Percentiles rank a stretch among this genome's conserved stretches.
phyloP scores from a whole-genome alignment of 2,113 vertebrate species.

The Halcyon malimbica region DNA sequence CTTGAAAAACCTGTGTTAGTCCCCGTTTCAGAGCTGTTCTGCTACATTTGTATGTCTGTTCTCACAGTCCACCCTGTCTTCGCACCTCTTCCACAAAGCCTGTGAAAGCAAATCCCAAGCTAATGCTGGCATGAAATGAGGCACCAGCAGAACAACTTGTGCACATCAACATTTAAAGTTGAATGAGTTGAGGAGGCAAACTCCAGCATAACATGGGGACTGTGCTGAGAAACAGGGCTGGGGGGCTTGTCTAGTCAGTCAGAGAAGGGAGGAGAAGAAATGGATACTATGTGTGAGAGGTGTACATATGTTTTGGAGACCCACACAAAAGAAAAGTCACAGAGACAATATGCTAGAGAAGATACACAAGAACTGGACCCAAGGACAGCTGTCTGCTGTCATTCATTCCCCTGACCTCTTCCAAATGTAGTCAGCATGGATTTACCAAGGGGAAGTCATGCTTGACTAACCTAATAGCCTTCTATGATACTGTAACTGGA shows the following conservation, averaged over 20 bases:
- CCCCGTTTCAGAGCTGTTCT: not conserved
- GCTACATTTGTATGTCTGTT: not conserved
- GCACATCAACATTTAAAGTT: rapidly evolving
- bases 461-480: no score
- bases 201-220: rapidly evolving
- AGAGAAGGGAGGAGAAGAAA: not conserved
- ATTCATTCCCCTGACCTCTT: not conserved
- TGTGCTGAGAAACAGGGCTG: not conserved
- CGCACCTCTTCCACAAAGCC: not conserved
- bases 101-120: not conserved
- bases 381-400: not conserved
- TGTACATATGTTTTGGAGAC: not conserved
- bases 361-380: not conserved
- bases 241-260: not conserved
- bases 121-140: rapidly evolving
- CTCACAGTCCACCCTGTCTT: not conserved
- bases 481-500: no score
- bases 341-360: not conserved
- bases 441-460: no score
- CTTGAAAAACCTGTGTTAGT: not conserved
- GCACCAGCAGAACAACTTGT: not conserved
- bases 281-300: not conserved
- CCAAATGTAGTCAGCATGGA: not conserved
- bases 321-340: not conserved
- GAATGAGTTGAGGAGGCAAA: not conserved